Base-by-base conservation (phyloP, 2,888 invertebrate genomes). In the Chrysotoxum bicinctum region DNA sequence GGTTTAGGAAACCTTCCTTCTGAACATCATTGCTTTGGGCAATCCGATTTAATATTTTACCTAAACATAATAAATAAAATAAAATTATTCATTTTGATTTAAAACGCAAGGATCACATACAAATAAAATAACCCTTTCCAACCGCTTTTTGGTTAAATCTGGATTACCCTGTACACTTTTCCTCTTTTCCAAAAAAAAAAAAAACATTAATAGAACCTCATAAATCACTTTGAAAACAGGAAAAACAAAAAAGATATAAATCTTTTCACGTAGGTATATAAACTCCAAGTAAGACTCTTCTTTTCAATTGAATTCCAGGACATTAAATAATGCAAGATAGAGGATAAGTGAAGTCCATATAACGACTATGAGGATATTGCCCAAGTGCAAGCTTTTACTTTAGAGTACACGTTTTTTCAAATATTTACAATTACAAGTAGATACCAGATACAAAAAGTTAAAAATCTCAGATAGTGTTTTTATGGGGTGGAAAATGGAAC, bases 181-280 rank as follows among this genome's bases (percentile, higher is more conserved):
- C 1, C 12, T 19, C 19, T 2, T 4, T 12, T 37, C 14, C 12
- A 14, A 10, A 62, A n/a, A n/a, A n/a, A 62, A 62, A 43, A n/a
- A n/a, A n/a, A n/a, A n/a, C 26, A 6, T 6, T 6, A n/a, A n/a
- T n/a, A n/a, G n/a, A 10, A 10, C 2, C 30, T 45, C 43, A 62
- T 62, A 43, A 45, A 62, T 62, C 62, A 45, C 43, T 62, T 21
- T 7, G 43, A 19, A 62, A 62, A 21, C 40, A 26, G 16, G 43
- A 43, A 16, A 26, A 43, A 40, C 19, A 35, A 19, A 60, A 62
- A 16, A 45, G 19, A 8, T 30, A 62, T 62, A 45, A 62, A 45
- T 62, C 30, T 30, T 43, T 26, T 26, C 21, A 35, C 21, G 37
- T 52, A n/a, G n/a, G n/a, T 5, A 4, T n/a, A n/a, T 7, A 40